These are phyloP conservation scores for Alosa sapidissima DNA, from an alignment of 2,797 vertebrate species.

Conservation along the genomic window DNA sequence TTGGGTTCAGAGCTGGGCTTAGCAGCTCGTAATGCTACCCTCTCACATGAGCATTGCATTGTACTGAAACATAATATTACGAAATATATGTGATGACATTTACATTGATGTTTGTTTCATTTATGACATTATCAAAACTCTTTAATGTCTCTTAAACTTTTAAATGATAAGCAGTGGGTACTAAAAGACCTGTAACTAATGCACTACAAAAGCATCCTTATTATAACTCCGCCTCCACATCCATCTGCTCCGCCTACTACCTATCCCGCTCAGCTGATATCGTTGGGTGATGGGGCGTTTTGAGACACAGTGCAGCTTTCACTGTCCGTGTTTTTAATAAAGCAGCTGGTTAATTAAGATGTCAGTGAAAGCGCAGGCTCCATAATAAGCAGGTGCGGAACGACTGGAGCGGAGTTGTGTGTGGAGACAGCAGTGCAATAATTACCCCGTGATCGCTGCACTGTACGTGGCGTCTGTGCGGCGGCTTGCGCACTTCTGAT, in stretches of 20 bases:
- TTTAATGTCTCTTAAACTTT: background rate
- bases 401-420: background rate
- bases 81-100: too few species aligned
- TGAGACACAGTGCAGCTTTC: constrained; percentile 54
- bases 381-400: constrained; percentile 48
- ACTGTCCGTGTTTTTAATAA: constrained; percentile 38
- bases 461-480: background rate
- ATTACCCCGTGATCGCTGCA: background rate
- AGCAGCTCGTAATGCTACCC: background rate
- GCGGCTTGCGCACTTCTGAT: background rate
- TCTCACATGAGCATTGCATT: background rate
- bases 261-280: background rate
- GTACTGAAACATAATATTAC: background rate
- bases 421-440: background rate
- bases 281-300: background rate
- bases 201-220: background rate
- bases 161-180: background rate
- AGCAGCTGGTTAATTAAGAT: constrained; percentile 55
- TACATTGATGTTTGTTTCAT: background rate
- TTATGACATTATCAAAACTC: background rate
- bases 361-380: constrained; percentile 40
- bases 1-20: background rate
- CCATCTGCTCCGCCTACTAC: background rate
- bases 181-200: background rate
- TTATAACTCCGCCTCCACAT: background rate